Conservation (phyloP, 2,113 vertebrate species). For the Ictalurus furcatus region DNA sequence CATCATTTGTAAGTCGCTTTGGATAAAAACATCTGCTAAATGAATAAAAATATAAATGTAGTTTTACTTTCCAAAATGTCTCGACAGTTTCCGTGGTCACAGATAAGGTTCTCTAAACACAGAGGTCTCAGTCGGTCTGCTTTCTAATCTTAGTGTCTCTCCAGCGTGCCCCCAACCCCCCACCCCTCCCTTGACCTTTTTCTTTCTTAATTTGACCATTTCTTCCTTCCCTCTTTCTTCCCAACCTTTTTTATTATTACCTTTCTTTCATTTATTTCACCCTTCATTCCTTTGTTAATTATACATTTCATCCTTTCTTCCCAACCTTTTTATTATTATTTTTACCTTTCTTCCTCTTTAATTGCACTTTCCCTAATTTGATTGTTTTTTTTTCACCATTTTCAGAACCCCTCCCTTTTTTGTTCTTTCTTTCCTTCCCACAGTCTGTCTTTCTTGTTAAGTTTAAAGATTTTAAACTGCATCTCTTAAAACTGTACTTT, state of each 20-base stretch:
- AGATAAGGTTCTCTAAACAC: neutral
- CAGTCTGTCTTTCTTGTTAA: neutral
- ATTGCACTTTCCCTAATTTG: neutral
- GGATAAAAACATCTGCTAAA: no score
- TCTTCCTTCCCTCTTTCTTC: neutral
- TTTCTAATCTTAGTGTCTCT: neutral
- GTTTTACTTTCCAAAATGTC: neutral
- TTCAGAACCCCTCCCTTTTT: neutral
- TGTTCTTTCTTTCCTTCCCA: neutral
- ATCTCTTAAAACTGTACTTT: neutral
- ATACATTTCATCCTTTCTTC: neutral
- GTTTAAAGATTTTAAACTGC: neutral
- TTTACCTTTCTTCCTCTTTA: neutral
- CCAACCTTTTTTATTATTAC: no score
- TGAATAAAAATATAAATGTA: no score
- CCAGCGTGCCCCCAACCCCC: no score
- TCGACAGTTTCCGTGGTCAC: neutral
- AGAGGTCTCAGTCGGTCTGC: neutral
- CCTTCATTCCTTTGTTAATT: neutral
- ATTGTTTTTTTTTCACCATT: neutral
- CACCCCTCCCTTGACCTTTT: neutral
- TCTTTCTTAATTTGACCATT: neutral
- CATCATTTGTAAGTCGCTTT: no score
- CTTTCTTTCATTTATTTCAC: no score
- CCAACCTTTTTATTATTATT: no score